Base-by-base conservation (phyloP, 2,797 vertebrate genomes). In the Alca torda region DNA sequence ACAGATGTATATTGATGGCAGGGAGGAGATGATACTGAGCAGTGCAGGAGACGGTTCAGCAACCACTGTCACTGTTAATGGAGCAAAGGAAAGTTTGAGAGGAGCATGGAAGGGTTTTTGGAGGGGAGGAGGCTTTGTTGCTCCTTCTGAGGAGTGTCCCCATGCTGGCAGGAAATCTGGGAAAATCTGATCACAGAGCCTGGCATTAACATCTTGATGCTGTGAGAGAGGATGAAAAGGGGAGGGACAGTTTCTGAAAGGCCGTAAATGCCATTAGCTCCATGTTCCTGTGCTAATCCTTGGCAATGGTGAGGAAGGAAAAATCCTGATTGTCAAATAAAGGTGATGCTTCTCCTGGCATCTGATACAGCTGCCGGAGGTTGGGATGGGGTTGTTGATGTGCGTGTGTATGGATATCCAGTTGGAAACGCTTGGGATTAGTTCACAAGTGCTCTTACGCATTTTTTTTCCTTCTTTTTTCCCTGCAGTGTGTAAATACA, bases 401-500 rank as follows among this genome's bases (percentile, higher is more conserved):
- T 41, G 20, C 6, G 2, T 8, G 8, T 35, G 13, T 37, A 1
- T 10, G 4, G 74, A 72, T 57, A 19, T 16, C 23, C 39, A 51
- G 7, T 6, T 1, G 13, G 37, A 84, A 89, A 53, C 1, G 3
- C 19, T 15, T 21, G 26, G 39, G 53, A 35, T 63, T 53, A 19
- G 7, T 39, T 80, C 4, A 1, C 28, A 68, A 35, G 3, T 9
- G 8, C 41, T 16, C 4, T 63, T 54, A 43, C 0, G 6, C 3
- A 1, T 50, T 45, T 43, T 16, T 20, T 11, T 3, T 3, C 11
- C 16, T 10, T 4, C 2, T 5, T 11, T 23, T 1, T 1, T 6
- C 16, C 30, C 9, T 2, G 11, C 8, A 30, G 6, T 56, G 24
- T 76, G 24, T 76, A 83, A 84, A 39, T 54, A n/a, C 6, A 10